A percentile compares a stretch with the other conserved stretches of the same genome.
Conservation (phyloP, 2,113 vertebrate genomes). For the Trematocara macrostoma region DNA sequence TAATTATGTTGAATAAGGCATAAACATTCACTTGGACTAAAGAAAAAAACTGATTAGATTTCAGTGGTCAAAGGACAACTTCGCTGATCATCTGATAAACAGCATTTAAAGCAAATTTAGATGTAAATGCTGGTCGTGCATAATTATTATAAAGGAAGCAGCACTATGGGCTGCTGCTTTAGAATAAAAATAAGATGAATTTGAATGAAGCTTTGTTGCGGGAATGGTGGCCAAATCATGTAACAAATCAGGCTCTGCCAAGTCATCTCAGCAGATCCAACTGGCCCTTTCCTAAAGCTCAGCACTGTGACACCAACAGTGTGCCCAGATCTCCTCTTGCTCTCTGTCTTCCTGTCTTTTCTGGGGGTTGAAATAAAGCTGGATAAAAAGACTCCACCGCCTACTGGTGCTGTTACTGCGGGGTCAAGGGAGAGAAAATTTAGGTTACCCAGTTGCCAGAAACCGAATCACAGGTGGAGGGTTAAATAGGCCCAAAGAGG, state of each 20-base stretch:
- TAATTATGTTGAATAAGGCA: not conserved
- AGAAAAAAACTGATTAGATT: not conserved
- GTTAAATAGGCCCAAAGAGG: constrained; percentile 30
- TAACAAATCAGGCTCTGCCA: constrained; percentile 46
- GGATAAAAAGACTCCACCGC: not conserved
- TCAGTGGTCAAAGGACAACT: not conserved
- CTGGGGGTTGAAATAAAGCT: not conserved
- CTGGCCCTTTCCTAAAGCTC: constrained; percentile 36
- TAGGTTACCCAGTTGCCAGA: not conserved
- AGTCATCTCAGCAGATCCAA: constrained; percentile 38
- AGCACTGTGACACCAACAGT: constrained; percentile 42
- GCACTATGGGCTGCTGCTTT: not conserved
- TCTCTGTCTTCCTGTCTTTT: constrained; percentile 2
- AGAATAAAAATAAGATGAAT: constrained; percentile 28
- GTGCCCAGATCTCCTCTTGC: constrained; percentile 17
- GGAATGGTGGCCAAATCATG: constrained; percentile 46
- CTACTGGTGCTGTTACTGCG: constrained; percentile 6
- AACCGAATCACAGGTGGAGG: not conserved
- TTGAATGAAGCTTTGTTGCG: constrained; percentile 40
- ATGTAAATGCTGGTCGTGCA: not conserved
- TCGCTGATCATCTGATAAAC: not conserved
- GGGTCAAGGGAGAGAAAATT: constrained; percentile 9
- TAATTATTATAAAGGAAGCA: not conserved
- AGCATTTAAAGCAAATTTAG: not conserved
- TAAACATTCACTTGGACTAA: not conserved